Percentiles rank a stretch among this genome's conserved stretches.
Evolutionary conservation across 2,113 vertebrate genomes (phyloP).

Genomic region (Trichechus manatus): DNA sequence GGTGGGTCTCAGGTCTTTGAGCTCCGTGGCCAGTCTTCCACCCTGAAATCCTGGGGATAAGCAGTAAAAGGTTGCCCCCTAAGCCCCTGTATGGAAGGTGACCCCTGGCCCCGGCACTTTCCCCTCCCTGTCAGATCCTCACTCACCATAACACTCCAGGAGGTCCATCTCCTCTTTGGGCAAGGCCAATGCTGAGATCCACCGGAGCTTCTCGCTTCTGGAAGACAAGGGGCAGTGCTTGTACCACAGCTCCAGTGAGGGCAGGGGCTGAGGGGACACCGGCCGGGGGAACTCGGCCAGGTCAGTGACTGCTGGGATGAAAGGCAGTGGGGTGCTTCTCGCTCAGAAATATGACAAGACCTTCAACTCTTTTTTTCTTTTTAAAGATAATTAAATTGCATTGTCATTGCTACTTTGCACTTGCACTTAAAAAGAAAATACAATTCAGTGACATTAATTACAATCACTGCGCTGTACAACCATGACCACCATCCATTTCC

Average conservation of each 20-base stretch:
- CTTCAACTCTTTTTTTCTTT: background rate
- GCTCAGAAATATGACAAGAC: background rate
- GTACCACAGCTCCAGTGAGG: background rate
- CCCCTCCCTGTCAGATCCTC: fast-evolving
- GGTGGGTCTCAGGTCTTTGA: background rate
- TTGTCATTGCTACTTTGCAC: background rate
- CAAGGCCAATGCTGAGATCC: constrained; percentile 95
- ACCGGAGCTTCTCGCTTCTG: constrained; percentile 97
- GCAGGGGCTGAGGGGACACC: background rate
- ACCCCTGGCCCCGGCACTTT: background rate
- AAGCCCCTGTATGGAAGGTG: background rate
- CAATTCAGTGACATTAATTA: background rate
- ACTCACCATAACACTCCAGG: constrained; percentile 87
- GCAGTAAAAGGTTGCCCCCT: background rate
- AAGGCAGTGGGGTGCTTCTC: background rate
- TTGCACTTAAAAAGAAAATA: background rate
- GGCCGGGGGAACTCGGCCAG: background rate
- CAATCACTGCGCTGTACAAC: background rate
- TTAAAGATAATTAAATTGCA: no score
- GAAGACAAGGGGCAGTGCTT: constrained; percentile 37
- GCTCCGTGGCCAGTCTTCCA: background rate
- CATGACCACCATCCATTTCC: background rate
- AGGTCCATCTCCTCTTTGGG: constrained; percentile 88
- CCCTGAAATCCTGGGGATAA: background rate
- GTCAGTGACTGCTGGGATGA: background rate